These are phyloP conservation scores for Strigamia transsilvanica DNA, from an alignment of 2,888 invertebrate genomes.

Conservation along the genomic window DNA sequence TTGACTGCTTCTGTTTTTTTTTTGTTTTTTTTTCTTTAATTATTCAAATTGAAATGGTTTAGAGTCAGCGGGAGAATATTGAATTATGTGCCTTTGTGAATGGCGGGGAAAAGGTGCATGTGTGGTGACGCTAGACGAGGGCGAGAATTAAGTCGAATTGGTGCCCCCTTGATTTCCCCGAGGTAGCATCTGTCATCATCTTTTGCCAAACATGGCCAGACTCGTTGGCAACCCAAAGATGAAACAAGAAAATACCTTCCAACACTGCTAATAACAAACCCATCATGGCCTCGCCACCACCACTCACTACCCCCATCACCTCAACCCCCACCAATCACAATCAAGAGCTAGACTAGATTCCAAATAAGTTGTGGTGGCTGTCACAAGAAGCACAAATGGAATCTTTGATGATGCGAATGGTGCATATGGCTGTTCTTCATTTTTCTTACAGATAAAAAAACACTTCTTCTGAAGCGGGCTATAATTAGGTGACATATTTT, in stretches of 20 bases:
- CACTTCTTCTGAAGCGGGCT: not conserved
- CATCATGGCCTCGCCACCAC: not conserved
- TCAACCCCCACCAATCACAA: constrained; percentile 41
- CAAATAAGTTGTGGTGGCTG: constrained; percentile 43
- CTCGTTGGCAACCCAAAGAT: constrained; percentile 47
- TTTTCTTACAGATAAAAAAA: not conserved
- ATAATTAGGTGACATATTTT: not conserved
- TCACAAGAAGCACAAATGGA: constrained; percentile 37
- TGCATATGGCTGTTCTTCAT: constrained; percentile 18
- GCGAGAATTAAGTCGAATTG: constrained; percentile 35
- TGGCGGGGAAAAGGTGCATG: constrained; percentile 9
- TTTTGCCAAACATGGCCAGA: constrained; percentile 43
- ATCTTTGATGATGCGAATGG: constrained; percentile 37
- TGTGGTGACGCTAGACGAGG: constrained; percentile 1
- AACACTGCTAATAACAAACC: constrained; percentile 49
- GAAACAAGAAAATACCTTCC: constrained; percentile 49
- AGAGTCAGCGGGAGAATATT: constrained; percentile 11
- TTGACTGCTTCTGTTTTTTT: too few species aligned
- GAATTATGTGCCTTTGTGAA: constrained; percentile 1
- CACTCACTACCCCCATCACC: not conserved
- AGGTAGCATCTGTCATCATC: constrained; percentile 47
- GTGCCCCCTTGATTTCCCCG: constrained; percentile 47
- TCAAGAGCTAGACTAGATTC: constrained; percentile 18
- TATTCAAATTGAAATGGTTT: constrained; percentile 21
- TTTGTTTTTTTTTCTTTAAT: not conserved